Evolutionary conservation across 1,140 invertebrate species (phyloP), one percentile per base, ranked within the genome.

Genomic region (Lordiphosa stackelbergi): DNA sequence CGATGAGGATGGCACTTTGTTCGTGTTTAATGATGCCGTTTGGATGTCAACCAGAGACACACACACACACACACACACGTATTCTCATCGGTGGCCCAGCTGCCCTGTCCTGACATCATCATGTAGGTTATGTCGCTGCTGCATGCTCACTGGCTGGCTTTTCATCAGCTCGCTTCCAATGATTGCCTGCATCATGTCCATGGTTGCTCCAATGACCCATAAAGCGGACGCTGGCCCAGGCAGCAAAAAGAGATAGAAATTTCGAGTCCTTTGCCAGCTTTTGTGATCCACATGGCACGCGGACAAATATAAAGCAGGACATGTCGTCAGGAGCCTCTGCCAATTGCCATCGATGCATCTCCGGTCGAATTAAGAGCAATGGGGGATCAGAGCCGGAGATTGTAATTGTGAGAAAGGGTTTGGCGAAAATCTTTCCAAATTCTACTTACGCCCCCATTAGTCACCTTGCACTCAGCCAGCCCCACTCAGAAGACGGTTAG

Each of bases 21-120:
- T 70, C 71, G 72, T 81, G 77, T 81, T 81, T 83, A 81, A 81
- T 81, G 75, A 81, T 81, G 75, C 75, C 68, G 63, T 79, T 79
- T 79, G 75, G 47, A 59, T 69, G 69, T 78, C 73, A 73, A 54
- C 55, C 46, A 43, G 12, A 41, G 56, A 40, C 49, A 13, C 2
- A 45, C 2, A n/a, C n/a, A n/a, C n/a, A n/a, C 6, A 43, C 6
- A 28, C 8, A 46, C 24, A 46, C 43, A 34, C 24, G 4, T 51
- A 66, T 66, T 55, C 73, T 73, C 37, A 65, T 58, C 66, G 58
- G 58, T 62, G 43, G 54, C 57, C 55, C 54, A 43, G 52, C 37
- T 19, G 16, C 9, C 37, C 45, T 53, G 49, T 36, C 51, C 42
- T 69, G 69, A 56, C 74, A 73, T 66, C 64, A 53, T 47, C 77